phyloP scores from a whole-genome alignment of 2,888 invertebrate genomes.

The Cerastis rubricosa region DNA sequence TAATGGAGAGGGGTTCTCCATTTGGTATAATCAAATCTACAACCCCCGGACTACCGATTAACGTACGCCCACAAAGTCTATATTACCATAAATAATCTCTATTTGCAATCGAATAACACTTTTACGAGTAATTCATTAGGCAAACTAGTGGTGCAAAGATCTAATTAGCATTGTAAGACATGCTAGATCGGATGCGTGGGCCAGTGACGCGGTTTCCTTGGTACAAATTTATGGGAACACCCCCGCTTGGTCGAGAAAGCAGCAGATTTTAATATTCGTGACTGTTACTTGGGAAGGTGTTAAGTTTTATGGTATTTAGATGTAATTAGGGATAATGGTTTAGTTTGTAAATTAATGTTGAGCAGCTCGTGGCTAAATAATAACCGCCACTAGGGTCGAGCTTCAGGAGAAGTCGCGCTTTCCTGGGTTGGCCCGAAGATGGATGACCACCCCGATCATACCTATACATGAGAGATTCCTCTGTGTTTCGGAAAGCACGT shows the following conservation, averaged over 20 bases:
- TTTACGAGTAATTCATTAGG: conserved; percentile 85
- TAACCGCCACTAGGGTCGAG: too few relatives aligned
- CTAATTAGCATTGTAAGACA: conserved; percentile 80
- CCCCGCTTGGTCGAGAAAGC: conserved; percentile 49
- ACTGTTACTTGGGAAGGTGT: neutral
- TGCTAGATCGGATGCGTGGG: conserved; percentile 76
- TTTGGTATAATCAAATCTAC: conserved; percentile 21
- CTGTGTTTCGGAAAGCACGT: neutral
- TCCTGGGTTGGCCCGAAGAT: neutral
- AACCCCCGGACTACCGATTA: conserved; percentile 43
- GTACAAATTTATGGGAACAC: conserved; percentile 76
- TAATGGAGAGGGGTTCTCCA: neutral
- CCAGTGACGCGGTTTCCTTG: conserved; percentile 63
- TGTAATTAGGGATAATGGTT: conserved; percentile 3
- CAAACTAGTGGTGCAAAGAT: conserved; percentile 78
- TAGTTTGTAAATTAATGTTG: neutral
- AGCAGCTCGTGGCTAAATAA: neutral
- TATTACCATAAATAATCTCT: conserved; percentile 62
- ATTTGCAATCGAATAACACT: conserved; percentile 68
- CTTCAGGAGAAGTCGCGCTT: neutral
- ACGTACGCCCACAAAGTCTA: conserved; percentile 52
- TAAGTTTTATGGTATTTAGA: conserved; percentile 8
- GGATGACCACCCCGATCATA: neutral
- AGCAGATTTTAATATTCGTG: conserved; percentile 43
- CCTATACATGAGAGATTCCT: too few relatives aligned